phyloP scores from a whole-genome alignment of 1,140 invertebrate species.

The Heliconius eleuchia region DNA sequence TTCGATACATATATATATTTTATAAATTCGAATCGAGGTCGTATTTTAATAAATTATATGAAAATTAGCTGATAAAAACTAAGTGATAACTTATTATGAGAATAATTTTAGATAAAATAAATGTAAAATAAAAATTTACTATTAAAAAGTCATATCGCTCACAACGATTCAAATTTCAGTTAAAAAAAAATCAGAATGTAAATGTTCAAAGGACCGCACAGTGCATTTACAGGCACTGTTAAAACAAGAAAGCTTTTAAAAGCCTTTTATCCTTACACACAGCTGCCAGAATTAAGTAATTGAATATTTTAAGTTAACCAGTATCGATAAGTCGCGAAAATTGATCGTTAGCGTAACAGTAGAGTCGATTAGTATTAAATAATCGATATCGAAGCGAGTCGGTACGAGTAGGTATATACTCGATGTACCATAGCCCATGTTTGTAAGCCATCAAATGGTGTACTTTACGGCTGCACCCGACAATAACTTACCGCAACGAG shows the following conservation, averaged over 20 bases:
- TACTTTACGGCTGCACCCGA: conserved; percentile 64
- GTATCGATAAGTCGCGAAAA: conserved; percentile 39
- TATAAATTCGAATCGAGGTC: not conserved
- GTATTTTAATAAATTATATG: not conserved
- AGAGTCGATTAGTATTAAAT: conserved; percentile 33
- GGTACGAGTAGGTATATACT: conserved; percentile 23
- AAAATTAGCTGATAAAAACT: not conserved
- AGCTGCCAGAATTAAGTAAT: conserved; percentile 53
- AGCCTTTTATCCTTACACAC: not conserved
- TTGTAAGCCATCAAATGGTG: conserved; percentile 64
- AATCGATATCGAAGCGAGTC: conserved; percentile 37
- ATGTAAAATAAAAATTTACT: not conserved
- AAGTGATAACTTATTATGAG: not conserved
- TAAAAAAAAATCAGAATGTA: not conserved
- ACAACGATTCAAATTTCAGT: not conserved
- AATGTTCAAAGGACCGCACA: not conserved
- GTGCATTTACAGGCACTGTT: not conserved
- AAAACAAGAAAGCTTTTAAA: conserved; percentile 12
- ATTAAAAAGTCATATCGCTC: not conserved
- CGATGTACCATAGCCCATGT: conserved; percentile 43
- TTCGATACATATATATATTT: not conserved
- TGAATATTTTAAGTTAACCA: conserved; percentile 35
- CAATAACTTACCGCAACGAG: conserved; percentile 71
- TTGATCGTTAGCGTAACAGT: conserved; percentile 47
- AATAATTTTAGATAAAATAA: not conserved